Evolutionary conservation across 2,888 invertebrate species (phyloP), one percentile per base, ranked within the genome.

Genomic region (Drosophila ustulata): DNA sequence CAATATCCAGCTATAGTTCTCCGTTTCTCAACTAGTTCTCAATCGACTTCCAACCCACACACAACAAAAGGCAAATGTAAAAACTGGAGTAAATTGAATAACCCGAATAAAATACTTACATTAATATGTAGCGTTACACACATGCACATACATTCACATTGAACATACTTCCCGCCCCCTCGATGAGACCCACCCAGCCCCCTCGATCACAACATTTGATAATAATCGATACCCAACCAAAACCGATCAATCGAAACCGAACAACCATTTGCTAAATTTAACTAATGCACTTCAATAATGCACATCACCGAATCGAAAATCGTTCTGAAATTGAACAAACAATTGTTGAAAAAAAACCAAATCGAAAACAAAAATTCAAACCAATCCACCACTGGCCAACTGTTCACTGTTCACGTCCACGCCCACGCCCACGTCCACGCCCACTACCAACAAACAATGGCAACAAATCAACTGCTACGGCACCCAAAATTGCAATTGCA

Each of bases 271-370:
- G 75, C 72, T 41, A 70, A 82, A 84, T 78, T 75, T 70, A 82
- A 87, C 82, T 84, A 87, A 84, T 87, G 85, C 83, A 84, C 88
- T 82, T 82, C 80, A 84, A 61, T 51, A 61, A 78, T 67, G 84
- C 82, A 86, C 78, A 71, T 78, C 83, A 81, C 68, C 69, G 43
- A 66, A 63, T 71, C 45, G 39, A 58, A 70, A 66, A 59, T 59
- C 61, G 69, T 52, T 61, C 52, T 78, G 67, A 76, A 75, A 69
- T 70, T 75, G 71, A 47, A 59, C 37, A 57, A 34, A 34, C 9
- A 34, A 34, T 11, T 28, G 28, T 28, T 28, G 28, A 30, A 30
- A 30, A 30, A 34, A 61, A 59, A 47, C 7, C 4, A n/a, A 25
- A 43, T 43, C 53, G 43, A 46, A 39, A 34, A 23, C 28, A 18